These are phyloP conservation scores for Ceratina japonica DNA, from an alignment of 1,140 invertebrate genomes.

Conservation along the genomic window DNA sequence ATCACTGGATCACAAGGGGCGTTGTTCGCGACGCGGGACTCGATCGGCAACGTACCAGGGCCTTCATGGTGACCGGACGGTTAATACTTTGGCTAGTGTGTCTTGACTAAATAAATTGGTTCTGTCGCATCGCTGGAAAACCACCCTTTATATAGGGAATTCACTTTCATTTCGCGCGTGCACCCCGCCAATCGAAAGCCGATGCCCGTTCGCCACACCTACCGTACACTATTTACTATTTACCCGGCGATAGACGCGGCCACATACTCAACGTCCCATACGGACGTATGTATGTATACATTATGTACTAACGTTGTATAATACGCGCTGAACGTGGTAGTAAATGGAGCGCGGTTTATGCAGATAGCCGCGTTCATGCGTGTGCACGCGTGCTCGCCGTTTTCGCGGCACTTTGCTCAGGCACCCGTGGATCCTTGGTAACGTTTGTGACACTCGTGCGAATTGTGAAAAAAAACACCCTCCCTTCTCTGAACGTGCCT, in stretches of 20 bases:
- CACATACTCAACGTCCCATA: too few relatives aligned
- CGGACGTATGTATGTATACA: too few relatives aligned
- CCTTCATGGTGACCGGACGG: slow-evolving; percentile 71
- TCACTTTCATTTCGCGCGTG: slow-evolving; percentile 77
- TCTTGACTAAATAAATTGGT: slow-evolving; percentile 65
- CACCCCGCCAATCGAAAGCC: slow-evolving; percentile 74
- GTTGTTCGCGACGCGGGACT: too few relatives aligned
- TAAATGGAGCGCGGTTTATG: slow-evolving; percentile 62
- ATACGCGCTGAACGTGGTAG: slow-evolving; percentile 66
- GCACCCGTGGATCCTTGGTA: not conserved
- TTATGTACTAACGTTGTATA: slow-evolving; percentile 73
- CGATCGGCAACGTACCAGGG: slow-evolving; percentile 72
- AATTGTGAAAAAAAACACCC: not conserved
- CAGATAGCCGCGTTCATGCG: slow-evolving; percentile 29
- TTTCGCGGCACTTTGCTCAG: slow-evolving; percentile 19
- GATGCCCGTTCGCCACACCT: slow-evolving; percentile 76
- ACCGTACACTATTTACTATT: slow-evolving; percentile 73
- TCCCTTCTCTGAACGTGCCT: too few relatives aligned
- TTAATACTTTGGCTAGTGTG: slow-evolving; percentile 64
- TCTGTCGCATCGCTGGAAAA: slow-evolving; percentile 72
- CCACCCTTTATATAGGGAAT: slow-evolving; percentile 80
- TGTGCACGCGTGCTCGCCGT: slow-evolving; percentile 20
- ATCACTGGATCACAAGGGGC: not conserved
- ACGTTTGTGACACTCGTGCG: not conserved
- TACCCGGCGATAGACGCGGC: slow-evolving; percentile 58